phyloP scores from a whole-genome alignment of 2,113 vertebrate species.

The Strix uralensis region DNA sequence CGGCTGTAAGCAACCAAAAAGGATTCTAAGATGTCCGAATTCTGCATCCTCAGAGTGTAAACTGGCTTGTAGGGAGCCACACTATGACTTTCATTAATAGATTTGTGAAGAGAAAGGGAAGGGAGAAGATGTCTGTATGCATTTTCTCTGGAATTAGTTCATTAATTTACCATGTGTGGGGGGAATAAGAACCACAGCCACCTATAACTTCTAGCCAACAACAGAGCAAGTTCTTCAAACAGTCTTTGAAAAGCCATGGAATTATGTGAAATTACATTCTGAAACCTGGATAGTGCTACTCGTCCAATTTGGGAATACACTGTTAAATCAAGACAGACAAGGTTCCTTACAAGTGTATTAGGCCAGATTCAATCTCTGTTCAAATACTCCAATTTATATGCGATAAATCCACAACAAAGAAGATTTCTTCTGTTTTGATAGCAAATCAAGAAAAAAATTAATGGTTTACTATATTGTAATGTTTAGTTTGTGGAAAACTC shows the following conservation, averaged over 20 bases:
- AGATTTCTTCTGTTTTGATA: background rate
- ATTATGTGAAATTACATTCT: background rate
- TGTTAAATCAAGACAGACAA: background rate
- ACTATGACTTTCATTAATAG: background rate
- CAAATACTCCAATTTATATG: background rate
- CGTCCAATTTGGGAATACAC: background rate
- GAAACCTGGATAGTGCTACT: background rate
- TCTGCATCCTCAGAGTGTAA: background rate
- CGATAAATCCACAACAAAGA: background rate
- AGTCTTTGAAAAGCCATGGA: background rate
- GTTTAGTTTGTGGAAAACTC: background rate
- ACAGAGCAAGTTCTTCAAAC: background rate
- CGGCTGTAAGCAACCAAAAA: background rate
- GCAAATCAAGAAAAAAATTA: background rate
- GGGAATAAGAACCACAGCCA: background rate
- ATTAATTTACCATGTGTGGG: rapidly evolving
- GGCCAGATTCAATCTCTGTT: background rate
- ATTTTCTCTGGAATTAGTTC: background rate
- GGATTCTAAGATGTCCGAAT: background rate
- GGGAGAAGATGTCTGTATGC: background rate
- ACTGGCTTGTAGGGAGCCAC: background rate
- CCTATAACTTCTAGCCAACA: background rate
- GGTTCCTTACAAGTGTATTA: background rate
- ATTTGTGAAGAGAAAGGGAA: background rate
- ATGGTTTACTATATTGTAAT: background rate